Base-by-base conservation (phyloP, 2,888 invertebrate species). In the Gandaritis pyraliata region DNA sequence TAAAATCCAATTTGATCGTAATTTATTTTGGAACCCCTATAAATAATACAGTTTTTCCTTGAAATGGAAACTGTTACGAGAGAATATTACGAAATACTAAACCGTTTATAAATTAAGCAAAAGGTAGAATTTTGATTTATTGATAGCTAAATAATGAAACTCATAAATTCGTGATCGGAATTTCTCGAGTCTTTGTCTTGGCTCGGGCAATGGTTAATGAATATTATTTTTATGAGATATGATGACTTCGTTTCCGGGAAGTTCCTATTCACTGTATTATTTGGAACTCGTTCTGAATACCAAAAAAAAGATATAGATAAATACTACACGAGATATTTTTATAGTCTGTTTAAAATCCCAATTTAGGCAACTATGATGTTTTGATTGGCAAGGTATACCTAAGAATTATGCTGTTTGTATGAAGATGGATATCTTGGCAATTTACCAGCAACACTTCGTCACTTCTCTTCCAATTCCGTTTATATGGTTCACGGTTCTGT, bases 161-260 rank as follows among this genome's bases (percentile, higher is more conserved):
- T 65, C 60, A 54, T 68, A 64, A 66, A 63, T 63, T 64, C 61
- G 60, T 61, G 39, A 57, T 57, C 56, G 70, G 64, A 62, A 70
- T 70, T 56, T 57, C 43, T 43, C 18, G 36, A 55, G 46, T 51
- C 58, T 64, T 68, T 65, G 60, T 66, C 38, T 66, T 65, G 60
- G n/a, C n/a, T n/a, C n/a, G n/a, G n/a, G n/a, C n/a, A n/a, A n/a
- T n/a, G n/a, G 55, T 57, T 61, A 65, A 68, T 65, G 8, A 47
- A 62, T 62, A 67, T 58, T 50, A 54, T 56, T 56, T 45, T 50
- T 63, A 52, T 47, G 50, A 53, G 63, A 66, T 68, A 70, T 48
- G 60, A 70, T 48, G 60, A 61, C 60, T 53, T 38, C 48, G 15
- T 58, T 63, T 58, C 54, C 47, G 55, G 54, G 58, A 58, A 63